Base-by-base conservation (phyloP, 2,888 invertebrate species). In the Platypus cylindrus region DNA sequence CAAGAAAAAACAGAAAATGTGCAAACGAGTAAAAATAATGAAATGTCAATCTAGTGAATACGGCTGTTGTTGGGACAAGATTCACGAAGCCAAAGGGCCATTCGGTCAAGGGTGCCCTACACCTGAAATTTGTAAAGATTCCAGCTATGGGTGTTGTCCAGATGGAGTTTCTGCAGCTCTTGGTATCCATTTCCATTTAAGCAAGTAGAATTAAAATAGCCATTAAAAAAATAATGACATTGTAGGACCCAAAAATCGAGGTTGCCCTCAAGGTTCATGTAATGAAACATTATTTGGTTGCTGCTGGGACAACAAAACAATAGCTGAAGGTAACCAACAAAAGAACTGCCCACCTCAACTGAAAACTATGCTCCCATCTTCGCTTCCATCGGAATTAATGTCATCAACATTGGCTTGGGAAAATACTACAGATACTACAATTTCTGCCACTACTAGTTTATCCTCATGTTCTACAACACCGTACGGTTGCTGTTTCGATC, bases 401-500 rank as follows among this genome's bases (percentile, higher is more conserved):
- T 78, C 75, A 30, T 68, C 68, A 37, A 81, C 79, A 32, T 37
- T 34, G 30, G 43, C 43, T 4, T 26, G 40, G 27, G 43, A 40
- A 3, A 30, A 39, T 1, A 35, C 33, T 3, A 24, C 34, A 11
- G 32, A 43, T 15, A 15, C 30, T 42, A 67, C 56, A 4, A 46
- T 50, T 5, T 78, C 79, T 47, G 64, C 65, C 5, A 58, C 63
- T 32, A 69, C 73, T 20, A 15, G 5, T 22, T 3, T 3, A 9
- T 65, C 73, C 43, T 63, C 71, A 1, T 87, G 87, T 56, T 67
- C 71, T 16, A 66, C 68, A 2, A 73, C 78, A 17, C 67, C 70
- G 1, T 81, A 75, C 56, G 93, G 94, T 3, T 95, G 95, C 56
- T 95, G 95, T 52, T 72, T 75, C 2, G 93, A 95, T 55, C 75